These are phyloP conservation scores for Heterotis niloticus DNA, from an alignment of 2,113 vertebrate species.

Conservation along the genomic window DNA sequence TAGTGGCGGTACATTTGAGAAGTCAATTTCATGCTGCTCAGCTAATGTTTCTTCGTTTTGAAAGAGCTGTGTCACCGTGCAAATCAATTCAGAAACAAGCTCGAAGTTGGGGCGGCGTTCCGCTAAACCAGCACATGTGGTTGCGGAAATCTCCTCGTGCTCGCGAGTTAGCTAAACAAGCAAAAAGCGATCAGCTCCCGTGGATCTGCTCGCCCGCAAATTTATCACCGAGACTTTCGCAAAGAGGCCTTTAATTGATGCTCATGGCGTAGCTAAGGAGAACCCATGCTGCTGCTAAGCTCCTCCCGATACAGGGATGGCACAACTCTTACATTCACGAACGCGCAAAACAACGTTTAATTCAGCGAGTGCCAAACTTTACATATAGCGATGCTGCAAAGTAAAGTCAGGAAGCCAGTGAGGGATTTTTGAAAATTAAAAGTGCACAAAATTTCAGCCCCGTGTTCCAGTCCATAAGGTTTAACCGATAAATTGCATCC, in stretches of 20 bases:
- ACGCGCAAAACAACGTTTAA: not conserved
- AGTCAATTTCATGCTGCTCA: slow-evolving; percentile 14
- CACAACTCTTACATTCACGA: not conserved
- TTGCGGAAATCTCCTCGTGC: not conserved
- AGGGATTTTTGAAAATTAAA: not conserved
- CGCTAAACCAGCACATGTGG: not conserved
- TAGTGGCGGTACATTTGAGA: not conserved
- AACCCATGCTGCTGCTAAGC: not conserved
- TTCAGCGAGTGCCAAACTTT: not conserved
- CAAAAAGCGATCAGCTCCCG: not conserved
- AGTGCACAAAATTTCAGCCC: not conserved
- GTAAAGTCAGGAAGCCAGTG: not conserved
- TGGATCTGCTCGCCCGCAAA: not conserved
- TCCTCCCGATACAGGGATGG: not conserved
- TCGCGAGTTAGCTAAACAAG: not conserved
- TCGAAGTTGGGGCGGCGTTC: not conserved
- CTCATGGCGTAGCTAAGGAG: not conserved
- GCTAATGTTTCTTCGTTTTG: slow-evolving; percentile 2
- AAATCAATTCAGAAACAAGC: slow-evolving; percentile 12
- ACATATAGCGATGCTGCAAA: not conserved
- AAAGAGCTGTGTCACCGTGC: not conserved
- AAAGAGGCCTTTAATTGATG: slow-evolving; percentile 4
- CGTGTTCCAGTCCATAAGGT: not conserved
- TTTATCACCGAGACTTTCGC: not conserved
- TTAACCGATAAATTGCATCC: not conserved